A percentile compares a stretch with the other conserved stretches of the same genome.
Evolutionary conservation across 2,888 invertebrate genomes (phyloP).

Genomic region (Meiosimyza platycephala): DNA sequence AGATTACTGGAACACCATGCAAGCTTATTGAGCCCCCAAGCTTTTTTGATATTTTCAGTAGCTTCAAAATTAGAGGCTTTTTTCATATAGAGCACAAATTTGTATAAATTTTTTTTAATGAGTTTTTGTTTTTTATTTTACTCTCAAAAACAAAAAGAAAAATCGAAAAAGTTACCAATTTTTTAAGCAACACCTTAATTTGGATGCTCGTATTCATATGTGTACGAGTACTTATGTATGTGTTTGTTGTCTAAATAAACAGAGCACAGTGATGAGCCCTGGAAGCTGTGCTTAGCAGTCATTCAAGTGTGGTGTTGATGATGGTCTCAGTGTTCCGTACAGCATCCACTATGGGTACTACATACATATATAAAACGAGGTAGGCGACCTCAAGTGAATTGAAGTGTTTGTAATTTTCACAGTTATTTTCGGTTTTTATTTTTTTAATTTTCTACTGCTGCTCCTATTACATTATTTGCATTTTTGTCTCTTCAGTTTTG

Average conservation of each 20-base stretch:
- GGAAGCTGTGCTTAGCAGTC: slow-evolving; percentile 11
- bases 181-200: too few relatives aligned
- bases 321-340: slow-evolving; percentile 9
- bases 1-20: too few relatives aligned
- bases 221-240: neutral
- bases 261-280: neutral
- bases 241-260: slow-evolving; percentile 26
- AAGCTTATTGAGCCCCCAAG: too few relatives aligned
- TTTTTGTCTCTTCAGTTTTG: slow-evolving; percentile 7
- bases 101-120: too few relatives aligned
- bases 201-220: neutral
- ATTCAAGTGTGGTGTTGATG: neutral
- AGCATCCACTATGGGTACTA: neutral
- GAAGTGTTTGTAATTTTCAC: slow-evolving; percentile 34
- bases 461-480: slow-evolving; percentile 20
- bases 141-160: too few relatives aligned
- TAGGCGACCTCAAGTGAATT: slow-evolving; percentile 31
- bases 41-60: too few relatives aligned
- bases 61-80: too few relatives aligned
- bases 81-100: too few relatives aligned
- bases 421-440: slow-evolving; percentile 14
- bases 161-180: too few relatives aligned
- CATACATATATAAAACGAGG: slow-evolving; percentile 12
- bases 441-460: neutral
- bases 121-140: too few relatives aligned